phyloP scores from a whole-genome alignment of 2,888 invertebrate genomes.

The Poecilus cupreus region DNA sequence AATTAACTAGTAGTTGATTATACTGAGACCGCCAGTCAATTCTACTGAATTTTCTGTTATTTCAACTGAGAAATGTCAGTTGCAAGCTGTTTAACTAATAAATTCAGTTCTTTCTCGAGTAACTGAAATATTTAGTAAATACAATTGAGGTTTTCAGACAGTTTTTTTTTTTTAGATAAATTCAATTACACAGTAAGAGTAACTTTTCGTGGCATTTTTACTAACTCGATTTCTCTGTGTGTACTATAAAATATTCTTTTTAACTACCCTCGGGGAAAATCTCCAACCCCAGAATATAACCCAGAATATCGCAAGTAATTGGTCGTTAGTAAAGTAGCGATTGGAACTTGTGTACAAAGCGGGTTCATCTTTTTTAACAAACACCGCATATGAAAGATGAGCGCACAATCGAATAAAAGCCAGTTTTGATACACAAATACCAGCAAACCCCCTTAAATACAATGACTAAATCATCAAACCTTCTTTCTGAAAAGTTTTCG shows the following conservation, averaged over 20 bases:
- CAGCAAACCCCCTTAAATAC: neutral
- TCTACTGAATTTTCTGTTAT: no score
- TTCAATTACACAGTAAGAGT: no score
- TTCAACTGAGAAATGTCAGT: no score
- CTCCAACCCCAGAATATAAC: neutral
- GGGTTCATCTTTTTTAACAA: slow-evolving; percentile 55
- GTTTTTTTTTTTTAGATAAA: no score
- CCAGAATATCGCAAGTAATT: slow-evolving; percentile 47
- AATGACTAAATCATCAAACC: neutral
- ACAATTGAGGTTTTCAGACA: no score
- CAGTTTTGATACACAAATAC: slow-evolving; percentile 25
- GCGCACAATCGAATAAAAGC: slow-evolving; percentile 28
- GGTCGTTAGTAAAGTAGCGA: slow-evolving; percentile 53
- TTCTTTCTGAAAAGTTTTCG: slow-evolving; percentile 27
- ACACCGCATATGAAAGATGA: slow-evolving; percentile 42
- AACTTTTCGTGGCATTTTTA: no score
- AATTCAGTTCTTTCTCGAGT: no score
- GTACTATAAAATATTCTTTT: no score
- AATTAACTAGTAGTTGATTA: no score
- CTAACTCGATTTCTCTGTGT: neutral
- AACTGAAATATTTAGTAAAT: no score
- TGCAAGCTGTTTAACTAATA: no score
- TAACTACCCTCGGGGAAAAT: neutral
- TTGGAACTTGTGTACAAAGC: slow-evolving; percentile 53
- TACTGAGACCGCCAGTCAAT: no score